phyloP scores from a whole-genome alignment of 2,797 vertebrate species.

The Delichon dasypus region DNA sequence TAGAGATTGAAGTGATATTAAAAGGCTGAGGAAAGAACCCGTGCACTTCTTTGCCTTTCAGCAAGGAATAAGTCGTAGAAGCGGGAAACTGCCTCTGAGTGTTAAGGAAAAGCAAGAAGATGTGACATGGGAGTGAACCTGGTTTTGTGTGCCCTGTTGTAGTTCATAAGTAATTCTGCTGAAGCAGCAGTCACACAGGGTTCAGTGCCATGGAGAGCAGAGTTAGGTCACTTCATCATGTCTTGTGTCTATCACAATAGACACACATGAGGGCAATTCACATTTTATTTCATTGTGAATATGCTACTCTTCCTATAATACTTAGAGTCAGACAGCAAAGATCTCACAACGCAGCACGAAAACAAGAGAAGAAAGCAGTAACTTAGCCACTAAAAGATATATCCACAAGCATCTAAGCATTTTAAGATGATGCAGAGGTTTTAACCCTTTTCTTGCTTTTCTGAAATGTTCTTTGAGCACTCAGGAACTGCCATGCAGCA shows the following conservation, averaged over 20 bases:
- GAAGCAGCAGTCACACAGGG: neutral
- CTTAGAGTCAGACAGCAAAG: neutral
- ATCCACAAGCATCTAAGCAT: neutral
- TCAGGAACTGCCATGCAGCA: neutral
- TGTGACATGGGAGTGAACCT: neutral
- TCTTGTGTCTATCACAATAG: neutral
- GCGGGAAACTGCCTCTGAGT: neutral
- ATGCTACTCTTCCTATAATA: neutral
- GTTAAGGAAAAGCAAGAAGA: neutral
- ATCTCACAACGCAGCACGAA: neutral
- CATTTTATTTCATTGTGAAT: neutral
- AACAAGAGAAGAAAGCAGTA: neutral
- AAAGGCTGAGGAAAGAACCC: neutral
- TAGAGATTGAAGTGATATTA: constrained; percentile 13
- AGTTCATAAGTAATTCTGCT: neutral
- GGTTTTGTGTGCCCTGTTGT: neutral
- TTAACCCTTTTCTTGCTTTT: neutral
- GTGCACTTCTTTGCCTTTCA: neutral
- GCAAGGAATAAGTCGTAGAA: neutral
- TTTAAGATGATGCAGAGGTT: neutral
- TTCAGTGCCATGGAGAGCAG: neutral
- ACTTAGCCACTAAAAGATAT: neutral
- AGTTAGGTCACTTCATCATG: neutral
- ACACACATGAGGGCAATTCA: neutral
- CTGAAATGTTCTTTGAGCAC: neutral